phyloP scores from a whole-genome alignment of 2,113 vertebrate genomes.

The Notarius quadriscutis region DNA sequence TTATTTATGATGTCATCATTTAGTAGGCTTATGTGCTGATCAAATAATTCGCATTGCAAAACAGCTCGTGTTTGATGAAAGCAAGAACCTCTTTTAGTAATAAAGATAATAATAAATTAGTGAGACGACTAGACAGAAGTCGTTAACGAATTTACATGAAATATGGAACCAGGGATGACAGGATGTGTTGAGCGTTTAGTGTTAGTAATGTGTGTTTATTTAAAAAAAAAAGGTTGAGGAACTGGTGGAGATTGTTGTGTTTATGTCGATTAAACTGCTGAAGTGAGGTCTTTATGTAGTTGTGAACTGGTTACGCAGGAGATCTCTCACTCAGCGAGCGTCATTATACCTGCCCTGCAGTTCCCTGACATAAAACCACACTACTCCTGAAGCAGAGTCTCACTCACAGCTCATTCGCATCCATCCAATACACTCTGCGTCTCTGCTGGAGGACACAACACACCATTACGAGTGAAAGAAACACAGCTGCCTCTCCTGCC shows the following conservation, averaged over 20 bases:
- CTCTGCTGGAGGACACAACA: conserved; percentile 51
- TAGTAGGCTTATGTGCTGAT: neutral
- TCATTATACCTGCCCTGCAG: neutral
- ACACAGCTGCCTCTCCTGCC: conserved; percentile 56
- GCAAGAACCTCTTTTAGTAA: neutral
- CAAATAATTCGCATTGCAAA: neutral
- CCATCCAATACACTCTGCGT: conserved; percentile 12
- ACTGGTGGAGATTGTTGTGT: neutral
- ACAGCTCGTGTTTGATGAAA: neutral
- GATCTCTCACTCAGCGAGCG: conserved; percentile 10
- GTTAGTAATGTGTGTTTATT: neutral
- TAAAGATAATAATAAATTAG: neutral
- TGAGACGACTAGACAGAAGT: neutral
- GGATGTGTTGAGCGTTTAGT: neutral
- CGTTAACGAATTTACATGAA: neutral
- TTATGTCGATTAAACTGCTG: neutral
- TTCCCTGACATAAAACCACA: conserved; percentile 32
- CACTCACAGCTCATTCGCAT: conserved; percentile 25
- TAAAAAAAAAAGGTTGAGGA: neutral
- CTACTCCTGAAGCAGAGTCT: conserved; percentile 23
- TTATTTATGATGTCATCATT: neutral
- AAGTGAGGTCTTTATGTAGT: neutral
- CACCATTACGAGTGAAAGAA: conserved; percentile 57
- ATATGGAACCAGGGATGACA: neutral
- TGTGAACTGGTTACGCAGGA: neutral